phyloP scores from a whole-genome alignment of 2,888 invertebrate genomes.

The Acrocera orbiculus region DNA sequence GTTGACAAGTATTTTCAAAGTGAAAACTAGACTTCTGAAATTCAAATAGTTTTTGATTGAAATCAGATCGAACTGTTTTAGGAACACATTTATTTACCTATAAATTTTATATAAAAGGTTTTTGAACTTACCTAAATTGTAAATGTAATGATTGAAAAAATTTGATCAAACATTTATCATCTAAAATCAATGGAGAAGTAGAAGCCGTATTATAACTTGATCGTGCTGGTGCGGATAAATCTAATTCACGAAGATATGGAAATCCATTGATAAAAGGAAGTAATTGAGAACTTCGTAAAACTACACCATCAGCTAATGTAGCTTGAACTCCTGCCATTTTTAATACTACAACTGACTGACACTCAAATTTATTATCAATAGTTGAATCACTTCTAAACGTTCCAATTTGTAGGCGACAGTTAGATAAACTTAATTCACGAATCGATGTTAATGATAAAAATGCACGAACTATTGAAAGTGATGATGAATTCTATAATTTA shows the following conservation, averaged over 20 bases:
- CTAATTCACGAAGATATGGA: conserved; percentile 33
- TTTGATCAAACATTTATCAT: conserved; percentile 32
- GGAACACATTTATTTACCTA: no score
- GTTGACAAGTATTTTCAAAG: no score
- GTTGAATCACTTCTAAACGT: conserved; percentile 16
- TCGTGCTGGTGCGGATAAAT: conserved; percentile 32
- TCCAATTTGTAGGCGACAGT: conserved; percentile 35
- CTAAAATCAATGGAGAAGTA: conserved; percentile 28
- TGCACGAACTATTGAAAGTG: conserved; percentile 32
- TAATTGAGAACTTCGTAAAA: conserved; percentile 33
- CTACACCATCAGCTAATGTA: conserved; percentile 31
- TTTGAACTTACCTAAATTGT: conserved; percentile 26
- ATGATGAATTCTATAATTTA: conserved; percentile 17
- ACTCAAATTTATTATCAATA: conserved; percentile 21
- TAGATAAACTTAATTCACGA: conserved; percentile 35
- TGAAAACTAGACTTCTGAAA: no score
- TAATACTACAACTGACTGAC: conserved; percentile 33
- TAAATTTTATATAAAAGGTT: no score
- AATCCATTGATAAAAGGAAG: conserved; percentile 34
- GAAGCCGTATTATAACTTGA: conserved; percentile 26
- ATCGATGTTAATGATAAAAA: conserved; percentile 34
- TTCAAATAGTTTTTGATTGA: no score
- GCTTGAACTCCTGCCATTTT: conserved; percentile 35
- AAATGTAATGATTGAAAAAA: conserved; percentile 32
- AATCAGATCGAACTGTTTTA: no score